Evolutionary conservation across 1,140 invertebrate species (phyloP), one percentile per base, ranked within the genome.

Genomic region (Sinonovacula constricta): DNA sequence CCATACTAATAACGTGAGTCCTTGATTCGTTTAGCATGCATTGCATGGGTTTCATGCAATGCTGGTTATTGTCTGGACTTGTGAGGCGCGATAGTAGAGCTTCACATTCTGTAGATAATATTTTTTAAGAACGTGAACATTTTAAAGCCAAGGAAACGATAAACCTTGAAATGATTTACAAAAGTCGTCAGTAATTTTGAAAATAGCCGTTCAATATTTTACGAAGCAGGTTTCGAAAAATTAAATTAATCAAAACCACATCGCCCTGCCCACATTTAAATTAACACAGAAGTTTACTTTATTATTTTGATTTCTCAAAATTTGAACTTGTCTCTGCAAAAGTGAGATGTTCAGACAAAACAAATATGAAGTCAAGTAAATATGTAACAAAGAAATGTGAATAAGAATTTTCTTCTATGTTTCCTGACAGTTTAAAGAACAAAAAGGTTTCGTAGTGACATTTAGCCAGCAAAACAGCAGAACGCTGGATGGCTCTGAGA

Each of bases 61-160:
- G 76, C 68, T 7, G 75, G 59, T 49, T 82, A 79, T 57, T 79
- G 81, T 56, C 75, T 78, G n/a, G n/a, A n/a, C n/a, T n/a, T n/a
- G n/a, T n/a, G n/a, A n/a, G n/a, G n/a, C n/a, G 62, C 26, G 65
- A 59, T 33, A 89, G 62, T n/a, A 89, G 45, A 66, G 87, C 83
- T 68, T 82, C 79, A 79, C 87, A 86, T 60, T 81, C 88, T 89
- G 69, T 2, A 75, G 77, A 51, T 36, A 22, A n/a, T n/a, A n/a
- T 33, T n/a, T 34, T 5, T 51, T 60, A 57, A n/a, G 30, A 24
- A 45, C n/a, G 39, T 51, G 7, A 30, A 65, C 31, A 14, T 56
- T 54, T 57, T 65, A 28, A 36, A 56, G 5, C 28, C 18, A 15
- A n/a, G n/a, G n/a, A 22, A 31, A 62, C 39, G 39, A 39, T 31